Evolutionary conservation across 23 tunicate species (phyloP).

Genomic region (Ciona savignyi): DNA sequence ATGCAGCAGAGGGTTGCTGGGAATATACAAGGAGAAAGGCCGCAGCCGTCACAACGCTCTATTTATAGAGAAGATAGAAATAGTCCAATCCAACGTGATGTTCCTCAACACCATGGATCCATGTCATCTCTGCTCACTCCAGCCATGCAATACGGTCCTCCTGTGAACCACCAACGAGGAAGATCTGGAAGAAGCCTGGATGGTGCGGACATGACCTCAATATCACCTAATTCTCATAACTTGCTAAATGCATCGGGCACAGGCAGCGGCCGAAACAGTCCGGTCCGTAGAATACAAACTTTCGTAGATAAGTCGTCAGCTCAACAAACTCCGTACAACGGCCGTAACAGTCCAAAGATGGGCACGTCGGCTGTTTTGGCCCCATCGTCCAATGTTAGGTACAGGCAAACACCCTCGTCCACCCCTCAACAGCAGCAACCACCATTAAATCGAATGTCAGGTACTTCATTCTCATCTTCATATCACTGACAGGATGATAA

Average conservation of each 20-base stretch:
- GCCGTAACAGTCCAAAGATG: constrained; percentile 49
- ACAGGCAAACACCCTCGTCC: constrained; percentile 11
- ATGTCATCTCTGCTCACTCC: constrained; percentile 52
- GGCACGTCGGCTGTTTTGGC: constrained; percentile 19
- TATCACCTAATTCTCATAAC: constrained; percentile 13
- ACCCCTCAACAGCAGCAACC: constrained; percentile 22
- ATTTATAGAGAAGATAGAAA: not conserved
- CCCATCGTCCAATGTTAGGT: constrained; percentile 8
- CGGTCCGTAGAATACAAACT: constrained; percentile 52
- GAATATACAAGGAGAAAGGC: constrained; percentile 20
- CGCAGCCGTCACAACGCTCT: not conserved
- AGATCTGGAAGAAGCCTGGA: constrained; percentile 81
- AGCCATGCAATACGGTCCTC: constrained; percentile 21
- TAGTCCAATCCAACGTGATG: not conserved
- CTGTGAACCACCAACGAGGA: constrained; percentile 38
- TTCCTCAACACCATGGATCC: constrained; percentile 62
- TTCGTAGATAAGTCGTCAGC: constrained; percentile 32
- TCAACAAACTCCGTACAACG: constrained; percentile 18
- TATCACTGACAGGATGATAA: constrained; percentile 41
- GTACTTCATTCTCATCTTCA: constrained; percentile 90
- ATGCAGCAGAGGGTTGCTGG: constrained; percentile 48
- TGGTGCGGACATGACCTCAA: constrained; percentile 47
- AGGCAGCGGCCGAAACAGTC: constrained; percentile 40
- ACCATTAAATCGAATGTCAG: constrained; percentile 21
- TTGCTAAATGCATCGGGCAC: constrained; percentile 2